phyloP scores from a whole-genome alignment of 2,113 vertebrate species.

The Naja naja region DNA sequence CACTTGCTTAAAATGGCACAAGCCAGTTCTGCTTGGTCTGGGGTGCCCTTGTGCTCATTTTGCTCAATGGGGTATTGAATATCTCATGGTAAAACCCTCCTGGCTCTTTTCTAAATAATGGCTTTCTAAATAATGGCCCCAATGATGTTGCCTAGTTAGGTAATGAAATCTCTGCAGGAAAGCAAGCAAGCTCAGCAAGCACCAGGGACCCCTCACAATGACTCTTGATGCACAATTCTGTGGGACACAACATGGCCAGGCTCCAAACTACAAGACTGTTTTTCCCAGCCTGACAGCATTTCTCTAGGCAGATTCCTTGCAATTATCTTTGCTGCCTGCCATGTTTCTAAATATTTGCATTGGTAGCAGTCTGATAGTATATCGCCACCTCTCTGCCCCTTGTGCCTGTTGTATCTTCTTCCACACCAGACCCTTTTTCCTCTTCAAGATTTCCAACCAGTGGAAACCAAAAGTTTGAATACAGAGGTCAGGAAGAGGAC shows the following conservation, averaged over 20 bases:
- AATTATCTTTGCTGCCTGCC: background rate
- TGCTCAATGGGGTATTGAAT: background rate
- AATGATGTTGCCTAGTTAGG: no score
- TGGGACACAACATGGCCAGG: background rate
- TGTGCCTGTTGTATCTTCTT: background rate
- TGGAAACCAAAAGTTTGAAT: background rate
- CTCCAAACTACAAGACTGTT: background rate
- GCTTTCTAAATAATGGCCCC: no score
- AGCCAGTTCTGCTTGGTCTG: background rate
- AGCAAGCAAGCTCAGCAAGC: no score
- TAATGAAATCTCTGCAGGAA: no score
- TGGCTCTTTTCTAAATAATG: background rate
- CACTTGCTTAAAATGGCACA: background rate
- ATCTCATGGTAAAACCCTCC: background rate
- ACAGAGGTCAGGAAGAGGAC: background rate
- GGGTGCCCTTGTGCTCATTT: background rate
- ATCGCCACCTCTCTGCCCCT: background rate
- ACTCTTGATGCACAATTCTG: background rate
- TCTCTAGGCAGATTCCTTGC: background rate
- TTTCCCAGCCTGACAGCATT: background rate
- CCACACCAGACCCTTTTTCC: background rate
- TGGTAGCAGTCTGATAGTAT: background rate
- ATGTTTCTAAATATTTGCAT: background rate
- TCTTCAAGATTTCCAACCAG: background rate
- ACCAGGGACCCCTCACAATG: background rate